A percentile compares a stretch with the other conserved stretches of the same genome.
Conservation (phyloP, 2,888 invertebrate genomes). For the Melanostoma scalare region DNA sequence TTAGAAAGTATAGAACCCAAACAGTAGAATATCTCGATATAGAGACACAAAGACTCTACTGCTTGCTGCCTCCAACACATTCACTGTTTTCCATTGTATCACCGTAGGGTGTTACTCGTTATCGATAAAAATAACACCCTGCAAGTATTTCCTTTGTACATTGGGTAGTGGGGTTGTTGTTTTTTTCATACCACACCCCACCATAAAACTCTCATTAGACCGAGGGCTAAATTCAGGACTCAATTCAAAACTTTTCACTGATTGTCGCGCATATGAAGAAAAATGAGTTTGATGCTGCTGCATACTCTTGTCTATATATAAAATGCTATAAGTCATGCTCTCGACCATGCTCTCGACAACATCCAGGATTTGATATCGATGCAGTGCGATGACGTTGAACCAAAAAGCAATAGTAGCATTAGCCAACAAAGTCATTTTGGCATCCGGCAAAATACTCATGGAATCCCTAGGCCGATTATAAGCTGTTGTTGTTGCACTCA, state of each 20-base stretch:
- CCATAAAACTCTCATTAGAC: constrained; percentile 34
- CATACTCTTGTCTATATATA: neutral
- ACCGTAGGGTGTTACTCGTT: constrained; percentile 25
- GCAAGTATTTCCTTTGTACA: constrained; percentile 7
- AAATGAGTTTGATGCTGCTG: neutral
- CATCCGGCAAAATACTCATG: constrained; percentile 16
- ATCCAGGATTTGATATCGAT: constrained; percentile 39
- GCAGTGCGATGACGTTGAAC: neutral
- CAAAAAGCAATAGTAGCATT: neutral
- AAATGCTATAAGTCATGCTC: constrained; percentile 14
- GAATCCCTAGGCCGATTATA: constrained; percentile 28
- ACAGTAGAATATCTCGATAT: constrained; percentile 21
- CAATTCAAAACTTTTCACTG: constrained; percentile 41
- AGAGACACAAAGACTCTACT: constrained; percentile 12
- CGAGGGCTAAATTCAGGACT: constrained; percentile 14
- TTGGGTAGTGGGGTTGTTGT: neutral
- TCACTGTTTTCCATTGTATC: neutral
- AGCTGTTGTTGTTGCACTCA: constrained; percentile 4
- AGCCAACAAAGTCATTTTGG: constrained; percentile 20
- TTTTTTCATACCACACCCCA: neutral
- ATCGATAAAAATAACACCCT: constrained; percentile 46
- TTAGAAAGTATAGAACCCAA: constrained; percentile 13
- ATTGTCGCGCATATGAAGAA: constrained; percentile 38
- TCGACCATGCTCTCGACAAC: constrained; percentile 18
- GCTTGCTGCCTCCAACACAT: neutral